phyloP scores from a whole-genome alignment of 1,140 invertebrate species.

The Streblospio benedicti region DNA sequence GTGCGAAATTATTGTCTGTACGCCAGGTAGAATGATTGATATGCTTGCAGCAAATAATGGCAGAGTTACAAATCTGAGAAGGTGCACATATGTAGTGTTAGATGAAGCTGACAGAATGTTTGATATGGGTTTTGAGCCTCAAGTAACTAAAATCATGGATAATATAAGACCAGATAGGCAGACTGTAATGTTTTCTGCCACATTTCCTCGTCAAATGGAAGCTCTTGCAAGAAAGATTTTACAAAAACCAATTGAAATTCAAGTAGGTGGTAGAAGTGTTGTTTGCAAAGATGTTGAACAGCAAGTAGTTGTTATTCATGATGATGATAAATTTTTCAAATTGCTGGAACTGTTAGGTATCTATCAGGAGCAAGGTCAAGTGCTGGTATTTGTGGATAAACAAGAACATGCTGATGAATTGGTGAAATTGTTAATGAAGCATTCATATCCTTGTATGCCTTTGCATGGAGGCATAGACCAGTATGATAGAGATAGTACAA shows the following conservation, averaged over 20 bases:
- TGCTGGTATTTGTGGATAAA: constrained; percentile 97
- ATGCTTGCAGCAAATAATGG: constrained; percentile 98
- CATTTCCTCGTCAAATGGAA: constrained; percentile 98
- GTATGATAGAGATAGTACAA: constrained; percentile 95
- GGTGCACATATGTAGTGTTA: constrained; percentile 93
- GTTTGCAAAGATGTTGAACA: constrained; percentile 98
- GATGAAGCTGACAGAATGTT: constrained; percentile 99
- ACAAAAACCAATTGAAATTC: constrained; percentile 90
- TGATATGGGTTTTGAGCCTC: constrained; percentile 98
- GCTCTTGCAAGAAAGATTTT: constrained; percentile 87
- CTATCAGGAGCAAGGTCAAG: constrained; percentile 86
- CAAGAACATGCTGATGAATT: constrained; percentile 93
- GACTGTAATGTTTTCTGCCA: constrained; percentile 97
- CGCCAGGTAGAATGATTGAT: constrained; percentile 98
- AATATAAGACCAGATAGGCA: constrained; percentile 94
- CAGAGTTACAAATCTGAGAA: constrained; percentile 86
- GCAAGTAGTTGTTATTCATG: constrained; percentile 83
- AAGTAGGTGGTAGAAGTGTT: constrained; percentile 82
- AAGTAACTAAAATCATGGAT: constrained; percentile 94
- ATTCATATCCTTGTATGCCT: constrained; percentile 88
- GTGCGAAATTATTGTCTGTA: constrained; percentile 97
- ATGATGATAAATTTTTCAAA: constrained; percentile 97
- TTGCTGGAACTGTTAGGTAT: constrained; percentile 87
- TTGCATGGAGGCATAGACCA: constrained; percentile 99
- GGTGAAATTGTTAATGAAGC: constrained; percentile 91